Evolutionary conservation across 2,888 invertebrate species (phyloP).

Genomic region (Agrotis exclamationis): DNA sequence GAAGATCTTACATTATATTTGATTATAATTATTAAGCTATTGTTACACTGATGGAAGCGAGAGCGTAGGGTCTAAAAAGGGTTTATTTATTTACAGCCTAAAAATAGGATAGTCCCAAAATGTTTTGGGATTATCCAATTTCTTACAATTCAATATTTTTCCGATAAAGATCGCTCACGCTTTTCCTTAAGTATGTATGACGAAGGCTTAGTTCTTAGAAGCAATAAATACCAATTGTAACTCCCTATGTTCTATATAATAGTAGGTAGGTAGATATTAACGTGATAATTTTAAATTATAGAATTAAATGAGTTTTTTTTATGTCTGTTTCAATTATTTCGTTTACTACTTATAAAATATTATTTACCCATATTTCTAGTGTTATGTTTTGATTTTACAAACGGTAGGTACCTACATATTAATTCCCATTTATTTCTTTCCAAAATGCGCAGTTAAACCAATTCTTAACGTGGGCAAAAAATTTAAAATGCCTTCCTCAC

Average conservation of each 20-base stretch:
- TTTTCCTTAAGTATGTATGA: not conserved
- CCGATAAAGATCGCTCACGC: not conserved
- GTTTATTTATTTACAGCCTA: not conserved
- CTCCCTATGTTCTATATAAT: slow-evolving; percentile 28
- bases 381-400: not conserved
- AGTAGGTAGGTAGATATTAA: slow-evolving; percentile 53
- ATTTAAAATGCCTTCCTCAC: too few relatives aligned
- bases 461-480: not conserved
- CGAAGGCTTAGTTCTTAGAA: not conserved
- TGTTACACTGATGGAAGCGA: not conserved
- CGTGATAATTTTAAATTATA: slow-evolving; percentile 37
- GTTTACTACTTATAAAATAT: too few relatives aligned
- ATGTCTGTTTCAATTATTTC: not conserved
- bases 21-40: not conserved
- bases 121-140: too few relatives aligned
- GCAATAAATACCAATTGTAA: slow-evolving; percentile 21
- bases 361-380: not conserved
- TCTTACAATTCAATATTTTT: not conserved
- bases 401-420: too few relatives aligned
- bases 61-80: not conserved
- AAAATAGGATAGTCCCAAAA: not conserved
- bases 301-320: slow-evolving; percentile 34
- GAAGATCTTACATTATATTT: not conserved
- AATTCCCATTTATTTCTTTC: too few relatives aligned
- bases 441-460: slow-evolving; percentile 1